Conservation (phyloP, 2,113 vertebrate species). For the Pluvianellus socialis region DNA sequence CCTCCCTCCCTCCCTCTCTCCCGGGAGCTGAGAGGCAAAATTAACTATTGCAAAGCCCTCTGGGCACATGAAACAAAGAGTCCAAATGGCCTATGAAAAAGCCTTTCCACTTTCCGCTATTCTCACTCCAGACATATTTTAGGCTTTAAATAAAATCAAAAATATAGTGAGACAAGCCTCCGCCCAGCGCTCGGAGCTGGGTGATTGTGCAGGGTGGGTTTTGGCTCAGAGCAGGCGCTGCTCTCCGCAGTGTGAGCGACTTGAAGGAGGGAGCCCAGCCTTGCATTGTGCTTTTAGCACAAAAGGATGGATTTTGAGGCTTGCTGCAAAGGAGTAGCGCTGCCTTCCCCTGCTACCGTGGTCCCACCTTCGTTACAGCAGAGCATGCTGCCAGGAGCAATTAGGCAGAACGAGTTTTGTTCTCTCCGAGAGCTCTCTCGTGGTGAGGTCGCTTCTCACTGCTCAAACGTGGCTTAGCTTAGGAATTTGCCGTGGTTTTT, state of each 20-base stretch:
- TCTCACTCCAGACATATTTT: neutral
- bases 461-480: neutral
- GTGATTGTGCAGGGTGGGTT: neutral
- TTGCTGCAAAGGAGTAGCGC: neutral
- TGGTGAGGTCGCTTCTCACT: neutral
- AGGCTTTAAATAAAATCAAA: neutral
- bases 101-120: neutral
- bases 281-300: neutral
- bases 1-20: neutral
- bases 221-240: neutral
- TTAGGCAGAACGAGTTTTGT: neutral
- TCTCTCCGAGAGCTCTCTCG: neutral
- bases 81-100: neutral
- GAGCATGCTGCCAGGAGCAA: neutral
- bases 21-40: neutral
- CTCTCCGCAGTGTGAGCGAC: neutral
- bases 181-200: rapidly evolving
- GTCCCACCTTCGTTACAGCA: neutral
- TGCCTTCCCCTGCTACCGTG: neutral
- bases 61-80: neutral
- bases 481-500: neutral
- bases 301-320: neutral
- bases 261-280: neutral
- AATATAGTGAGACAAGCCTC: neutral
- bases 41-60: neutral